phyloP scores from a whole-genome alignment of 1,140 invertebrate genomes.

The Homalodisca vitripennis region DNA sequence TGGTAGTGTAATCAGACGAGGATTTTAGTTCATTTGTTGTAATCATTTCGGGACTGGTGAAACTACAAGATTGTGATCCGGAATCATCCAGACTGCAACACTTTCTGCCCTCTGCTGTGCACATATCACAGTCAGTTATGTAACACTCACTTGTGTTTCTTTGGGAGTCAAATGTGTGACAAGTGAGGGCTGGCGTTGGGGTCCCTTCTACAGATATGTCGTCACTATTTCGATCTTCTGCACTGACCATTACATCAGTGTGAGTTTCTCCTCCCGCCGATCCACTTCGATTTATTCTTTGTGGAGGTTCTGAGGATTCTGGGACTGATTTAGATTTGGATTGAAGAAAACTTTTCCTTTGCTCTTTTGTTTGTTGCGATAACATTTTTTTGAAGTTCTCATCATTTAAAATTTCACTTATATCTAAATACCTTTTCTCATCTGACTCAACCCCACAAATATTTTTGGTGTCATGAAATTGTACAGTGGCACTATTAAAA shows the following conservation, averaged over 20 bases:
- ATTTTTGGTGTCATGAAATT: not conserved
- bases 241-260: not conserved
- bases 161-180: conserved; percentile 9
- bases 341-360: not conserved
- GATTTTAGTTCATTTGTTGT: conserved; percentile 31
- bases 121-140: conserved; percentile 32
- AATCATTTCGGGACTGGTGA: conserved; percentile 33
- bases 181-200: conserved; percentile 18
- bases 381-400: not conserved
- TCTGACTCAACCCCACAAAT: not conserved
- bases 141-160: conserved; percentile 27
- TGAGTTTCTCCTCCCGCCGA: not conserved
- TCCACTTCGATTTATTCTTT: not conserved
- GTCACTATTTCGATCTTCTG: conserved; percentile 3
- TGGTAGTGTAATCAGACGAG: conserved; percentile 33
- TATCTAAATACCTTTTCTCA: not conserved
- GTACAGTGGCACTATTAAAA: not conserved
- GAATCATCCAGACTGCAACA: conserved; percentile 31
- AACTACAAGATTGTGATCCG: conserved; percentile 26
- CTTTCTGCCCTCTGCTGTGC: conserved; percentile 26
- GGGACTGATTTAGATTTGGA: not conserved
- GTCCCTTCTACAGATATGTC: conserved; percentile 1
- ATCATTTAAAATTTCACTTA: not conserved
- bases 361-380: not conserved
- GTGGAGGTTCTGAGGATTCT: not conserved